Evolutionary conservation across 2,888 invertebrate genomes (phyloP).

Genomic region (Phaonia tiefii): DNA sequence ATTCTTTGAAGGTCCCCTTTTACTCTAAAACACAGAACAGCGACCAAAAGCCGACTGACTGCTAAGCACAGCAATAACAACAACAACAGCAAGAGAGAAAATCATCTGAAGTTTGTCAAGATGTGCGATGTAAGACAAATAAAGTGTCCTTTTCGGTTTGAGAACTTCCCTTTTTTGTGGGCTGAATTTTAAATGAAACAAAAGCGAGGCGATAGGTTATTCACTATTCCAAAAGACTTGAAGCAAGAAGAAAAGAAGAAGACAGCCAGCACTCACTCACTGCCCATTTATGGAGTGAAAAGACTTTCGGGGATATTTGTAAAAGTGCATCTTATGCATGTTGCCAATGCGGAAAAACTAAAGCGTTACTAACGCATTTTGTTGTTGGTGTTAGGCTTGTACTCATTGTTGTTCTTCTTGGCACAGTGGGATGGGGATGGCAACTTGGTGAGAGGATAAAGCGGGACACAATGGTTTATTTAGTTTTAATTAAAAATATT

Average conservation of each 20-base stretch:
- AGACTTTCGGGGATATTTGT: constrained; percentile 51
- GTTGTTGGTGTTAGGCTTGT: neutral
- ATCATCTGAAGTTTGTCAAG: constrained; percentile 64
- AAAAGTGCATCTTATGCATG: constrained; percentile 54
- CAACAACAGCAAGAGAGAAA: constrained; percentile 24
- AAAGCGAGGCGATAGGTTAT: constrained; percentile 10
- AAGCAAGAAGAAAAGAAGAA: constrained; percentile 1
- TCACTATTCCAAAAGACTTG: no score
- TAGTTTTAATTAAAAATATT: no score
- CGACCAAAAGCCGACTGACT: no score
- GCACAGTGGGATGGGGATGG: neutral
- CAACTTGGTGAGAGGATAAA: no score
- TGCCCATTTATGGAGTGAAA: constrained; percentile 62
- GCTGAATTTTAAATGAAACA: constrained; percentile 37
- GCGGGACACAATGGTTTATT: no score
- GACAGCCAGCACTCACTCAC: constrained; percentile 6
- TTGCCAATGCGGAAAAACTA: constrained; percentile 66
- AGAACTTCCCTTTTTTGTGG: constrained; percentile 60
- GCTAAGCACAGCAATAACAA: no score
- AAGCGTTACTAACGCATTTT: constrained; percentile 62
- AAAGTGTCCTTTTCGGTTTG: constrained; percentile 59
- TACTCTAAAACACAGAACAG: constrained; percentile 11
- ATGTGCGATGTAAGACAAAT: constrained; percentile 60
- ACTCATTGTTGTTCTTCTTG: neutral
- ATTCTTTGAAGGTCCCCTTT: constrained; percentile 69